Conservation (phyloP, 2,888 invertebrate species). For the Aleiodes alternator region DNA sequence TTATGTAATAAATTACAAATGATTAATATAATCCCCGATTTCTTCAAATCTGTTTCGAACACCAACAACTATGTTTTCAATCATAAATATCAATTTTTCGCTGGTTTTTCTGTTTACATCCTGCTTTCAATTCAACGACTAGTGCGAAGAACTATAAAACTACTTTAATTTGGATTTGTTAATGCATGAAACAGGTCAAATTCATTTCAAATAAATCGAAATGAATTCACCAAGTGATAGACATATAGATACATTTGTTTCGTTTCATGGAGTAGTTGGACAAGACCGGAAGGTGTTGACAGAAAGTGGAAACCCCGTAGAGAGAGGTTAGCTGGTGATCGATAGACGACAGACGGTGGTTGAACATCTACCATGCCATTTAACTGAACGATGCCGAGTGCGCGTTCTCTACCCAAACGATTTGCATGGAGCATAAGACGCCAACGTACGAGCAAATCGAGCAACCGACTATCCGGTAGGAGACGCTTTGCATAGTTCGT, state of each 20-base stretch:
- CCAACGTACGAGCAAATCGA: constrained; percentile 44
- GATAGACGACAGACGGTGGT: constrained; percentile 37
- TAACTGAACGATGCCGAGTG: constrained; percentile 34
- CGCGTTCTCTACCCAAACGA: constrained; percentile 29
- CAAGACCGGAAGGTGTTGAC: constrained; percentile 40
- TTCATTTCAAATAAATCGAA: too few species aligned
- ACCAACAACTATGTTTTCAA: too few species aligned
- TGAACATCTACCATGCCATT: constrained; percentile 42
- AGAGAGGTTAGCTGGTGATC: constrained; percentile 37
- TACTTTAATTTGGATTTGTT: too few species aligned
- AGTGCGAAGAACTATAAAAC: too few species aligned
- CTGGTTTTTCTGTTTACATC: too few species aligned
- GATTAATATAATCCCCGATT: too few species aligned
- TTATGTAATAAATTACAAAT: too few species aligned
- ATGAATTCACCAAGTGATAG: too few species aligned
- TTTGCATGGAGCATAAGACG: constrained; percentile 51
- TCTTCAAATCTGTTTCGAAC: too few species aligned
- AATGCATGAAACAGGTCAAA: too few species aligned
- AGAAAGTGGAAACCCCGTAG: constrained; percentile 44
- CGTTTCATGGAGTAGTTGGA: constrained; percentile 16
- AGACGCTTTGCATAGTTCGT: constrained; percentile 43
- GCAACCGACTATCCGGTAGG: constrained; percentile 36
- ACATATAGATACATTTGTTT: constrained; percentile 42
- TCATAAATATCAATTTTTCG: too few species aligned
- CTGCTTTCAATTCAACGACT: too few species aligned